Base-by-base conservation (phyloP, 2,113 vertebrate genomes). In the Clarias magur region DNA sequence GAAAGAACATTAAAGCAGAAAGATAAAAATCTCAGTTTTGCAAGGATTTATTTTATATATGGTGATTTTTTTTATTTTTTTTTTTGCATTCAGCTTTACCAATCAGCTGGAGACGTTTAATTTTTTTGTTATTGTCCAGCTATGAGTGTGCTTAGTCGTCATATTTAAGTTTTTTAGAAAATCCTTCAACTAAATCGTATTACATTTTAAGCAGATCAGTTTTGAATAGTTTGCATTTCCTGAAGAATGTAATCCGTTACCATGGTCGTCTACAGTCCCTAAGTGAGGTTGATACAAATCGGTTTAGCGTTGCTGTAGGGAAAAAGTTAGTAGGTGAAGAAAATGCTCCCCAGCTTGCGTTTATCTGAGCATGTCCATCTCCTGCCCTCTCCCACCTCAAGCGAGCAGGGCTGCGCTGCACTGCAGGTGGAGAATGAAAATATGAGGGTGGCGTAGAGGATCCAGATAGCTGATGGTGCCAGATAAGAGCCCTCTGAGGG, bases 391-490 rank as follows among this genome's bases (percentile, higher is more conserved):
- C 6, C 91, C 88, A 91, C 72, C 88, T 91, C 92, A 57, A 88
- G 85, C 84, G 62, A 89, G 88, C 89, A 90, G 86, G 87, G 92
- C 93, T 91, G 88, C 89, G 91, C 91, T 92, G 93, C 85, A 93
- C 93, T 95, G 94, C 95, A 94, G 95, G 95, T 94, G 92, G 93
- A 91, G 82, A 93, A 90, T 91, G 91, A 94, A 92, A 93, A 93
- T 91, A 93, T 92, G 87, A 95, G 93, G 95, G 95, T 91, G 60
- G 91, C 90, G 90, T 85, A 87, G 91, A 92, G 88, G 87, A 91
- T 93, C 91, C 94, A 94, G 95, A 95, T 93, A 91, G 88, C 90
- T 90, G 95, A 96, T 95, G 94, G 93, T 94, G 95, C 94, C 94
- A 93, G 94, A 96, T 95, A 95, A 95, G 92, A 90, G 89, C 82